These are phyloP conservation scores for Leptinotarsa lineolata DNA, from an alignment of 1,140 invertebrate species.

Conservation along the genomic window DNA sequence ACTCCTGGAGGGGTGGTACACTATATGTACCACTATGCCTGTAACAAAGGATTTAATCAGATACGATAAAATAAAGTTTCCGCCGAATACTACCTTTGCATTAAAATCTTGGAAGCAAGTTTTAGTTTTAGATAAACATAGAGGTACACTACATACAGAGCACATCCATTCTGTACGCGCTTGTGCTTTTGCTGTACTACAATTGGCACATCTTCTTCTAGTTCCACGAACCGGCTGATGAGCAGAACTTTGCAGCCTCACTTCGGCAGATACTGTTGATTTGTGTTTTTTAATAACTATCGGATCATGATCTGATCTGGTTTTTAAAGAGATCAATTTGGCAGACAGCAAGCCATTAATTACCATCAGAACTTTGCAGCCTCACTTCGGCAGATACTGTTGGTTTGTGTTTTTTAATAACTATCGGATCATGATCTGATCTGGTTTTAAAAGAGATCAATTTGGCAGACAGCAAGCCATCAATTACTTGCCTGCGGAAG, in stretches of 20 bases:
- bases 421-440: no score
- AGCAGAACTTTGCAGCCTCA: slow-evolving; percentile 4
- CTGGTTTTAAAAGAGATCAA: no score
- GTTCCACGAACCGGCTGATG: neutral
- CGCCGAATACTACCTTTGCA: neutral
- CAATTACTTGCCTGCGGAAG: no score
- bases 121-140: neutral
- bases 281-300: slow-evolving; percentile 5
- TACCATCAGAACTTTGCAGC: no score
- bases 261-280: slow-evolving; percentile 2
- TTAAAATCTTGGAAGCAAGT: slow-evolving; percentile 1
- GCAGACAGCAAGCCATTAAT: no score
- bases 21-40: neutral
- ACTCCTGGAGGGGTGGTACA: neutral
- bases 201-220: slow-evolving; percentile 5
- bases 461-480: no score
- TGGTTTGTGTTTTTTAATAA: no score
- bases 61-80: neutral
- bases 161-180: slow-evolving; percentile 4
- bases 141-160: slow-evolving; percentile 11
- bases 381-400: no score
- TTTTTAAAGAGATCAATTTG: neutral
- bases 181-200: neutral
- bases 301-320: no score
- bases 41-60: no score